Evolutionary conservation across 2,888 invertebrate species (phyloP).

Genomic region (Cloeon dipterum): DNA sequence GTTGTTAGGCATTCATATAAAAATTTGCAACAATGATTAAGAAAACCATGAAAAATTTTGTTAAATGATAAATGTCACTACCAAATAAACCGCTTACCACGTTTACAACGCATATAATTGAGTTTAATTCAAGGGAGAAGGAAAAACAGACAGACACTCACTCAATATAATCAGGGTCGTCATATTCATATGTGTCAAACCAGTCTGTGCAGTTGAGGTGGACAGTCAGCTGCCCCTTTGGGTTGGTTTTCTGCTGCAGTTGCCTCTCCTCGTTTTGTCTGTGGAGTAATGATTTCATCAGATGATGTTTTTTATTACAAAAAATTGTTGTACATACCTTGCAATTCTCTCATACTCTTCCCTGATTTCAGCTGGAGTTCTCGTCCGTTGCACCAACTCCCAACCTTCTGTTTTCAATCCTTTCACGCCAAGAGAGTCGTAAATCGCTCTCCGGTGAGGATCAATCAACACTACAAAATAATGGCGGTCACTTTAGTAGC

Average conservation of each 20-base stretch:
- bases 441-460: slow-evolving; percentile 83
- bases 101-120: no score
- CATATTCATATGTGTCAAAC: slow-evolving; percentile 59
- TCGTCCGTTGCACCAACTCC: slow-evolving; percentile 79
- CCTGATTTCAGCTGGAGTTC: slow-evolving; percentile 85
- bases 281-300: slow-evolving; percentile 6
- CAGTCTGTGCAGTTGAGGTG: slow-evolving; percentile 83
- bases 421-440: slow-evolving; percentile 70
- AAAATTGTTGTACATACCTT: slow-evolving; percentile 12
- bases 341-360: slow-evolving; percentile 79
- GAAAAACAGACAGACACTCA: no score
- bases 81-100: no score
- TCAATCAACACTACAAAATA: slow-evolving; percentile 54
- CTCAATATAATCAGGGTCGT: slow-evolving; percentile 22
- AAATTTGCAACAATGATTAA: no score
- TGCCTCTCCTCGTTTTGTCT: slow-evolving; percentile 68
- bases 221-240: slow-evolving; percentile 65
- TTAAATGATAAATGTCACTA: no score
- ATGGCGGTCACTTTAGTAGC: no score
- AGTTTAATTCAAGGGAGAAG: no score
- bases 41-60: no score
- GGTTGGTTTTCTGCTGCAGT: slow-evolving; percentile 77
- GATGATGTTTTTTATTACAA: background rate
- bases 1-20: no score
- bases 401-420: slow-evolving; percentile 88